phyloP scores from a whole-genome alignment of 2,113 vertebrate species.

The Leiothrix lutea region DNA sequence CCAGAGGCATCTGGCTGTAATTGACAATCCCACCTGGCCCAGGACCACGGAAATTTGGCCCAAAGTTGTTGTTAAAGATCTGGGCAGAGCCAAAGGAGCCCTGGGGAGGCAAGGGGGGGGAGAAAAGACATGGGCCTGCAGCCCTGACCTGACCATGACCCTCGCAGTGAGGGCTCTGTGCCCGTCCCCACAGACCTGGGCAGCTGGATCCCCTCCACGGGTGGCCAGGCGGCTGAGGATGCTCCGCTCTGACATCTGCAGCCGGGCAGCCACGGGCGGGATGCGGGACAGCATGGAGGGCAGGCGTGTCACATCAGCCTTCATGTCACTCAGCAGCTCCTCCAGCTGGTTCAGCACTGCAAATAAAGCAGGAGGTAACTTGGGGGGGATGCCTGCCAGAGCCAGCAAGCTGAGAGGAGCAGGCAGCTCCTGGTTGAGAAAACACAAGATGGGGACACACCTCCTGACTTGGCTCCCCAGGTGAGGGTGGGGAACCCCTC shows the following conservation, averaged over 20 bases:
- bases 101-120: constrained; percentile 52
- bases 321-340: constrained; percentile 98
- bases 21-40: constrained; percentile 92
- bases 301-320: constrained; percentile 92
- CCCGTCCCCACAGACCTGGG: constrained; percentile 75
- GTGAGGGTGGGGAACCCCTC: background rate
- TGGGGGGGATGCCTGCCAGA: background rate
- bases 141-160: background rate
- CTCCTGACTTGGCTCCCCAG: fast-evolving
- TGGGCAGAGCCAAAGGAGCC: constrained; percentile 89
- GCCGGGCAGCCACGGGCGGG: constrained; percentile 90
- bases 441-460: fast-evolving
- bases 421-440: background rate
- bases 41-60: constrained; percentile 86
- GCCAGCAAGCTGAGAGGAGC: background rate
- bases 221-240: constrained; percentile 95
- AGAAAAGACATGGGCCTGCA: background rate
- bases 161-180: fast-evolving
- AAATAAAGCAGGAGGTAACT: fast-evolving
- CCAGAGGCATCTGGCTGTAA: constrained; percentile 99
- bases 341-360: constrained; percentile 96
- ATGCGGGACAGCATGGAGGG: constrained; percentile 97
- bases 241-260: constrained; percentile 97
- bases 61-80: constrained; percentile 90
- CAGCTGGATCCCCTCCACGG: constrained; percentile 84